phyloP scores from a whole-genome alignment of 2,888 invertebrate species.

The Ormyrus nitidulus region DNA sequence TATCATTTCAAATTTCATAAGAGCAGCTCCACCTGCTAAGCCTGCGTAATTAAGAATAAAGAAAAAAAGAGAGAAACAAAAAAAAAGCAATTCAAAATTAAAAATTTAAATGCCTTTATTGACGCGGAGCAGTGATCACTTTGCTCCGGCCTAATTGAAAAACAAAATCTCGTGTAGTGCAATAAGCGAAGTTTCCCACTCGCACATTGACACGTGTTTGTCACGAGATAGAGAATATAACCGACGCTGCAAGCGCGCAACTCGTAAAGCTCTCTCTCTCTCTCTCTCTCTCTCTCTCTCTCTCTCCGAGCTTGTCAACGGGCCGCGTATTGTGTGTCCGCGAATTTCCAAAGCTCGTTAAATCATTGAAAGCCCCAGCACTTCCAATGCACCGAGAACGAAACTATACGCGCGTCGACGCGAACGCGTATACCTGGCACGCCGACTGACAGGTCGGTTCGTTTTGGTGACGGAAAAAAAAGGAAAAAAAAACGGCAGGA shows the following conservation, averaged over 20 bases:
- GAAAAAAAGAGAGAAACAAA: no score
- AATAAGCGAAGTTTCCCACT: conserved; percentile 18
- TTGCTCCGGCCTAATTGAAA: conserved; percentile 12
- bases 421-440: neutral
- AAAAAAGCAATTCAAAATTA: no score
- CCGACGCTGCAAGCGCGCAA: neutral
- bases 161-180: conserved; percentile 12
- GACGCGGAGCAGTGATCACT: no score
- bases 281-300: neutral
- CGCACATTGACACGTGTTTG: neutral
- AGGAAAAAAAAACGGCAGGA: neutral
- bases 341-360: conserved; percentile 49
- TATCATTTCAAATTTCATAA: no score
- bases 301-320: conserved; percentile 23
- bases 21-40: no score
- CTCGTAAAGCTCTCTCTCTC: conserved; percentile 27
- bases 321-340: neutral
- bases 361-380: conserved; percentile 44
- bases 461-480: neutral
- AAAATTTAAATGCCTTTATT: no score
- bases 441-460: neutral
- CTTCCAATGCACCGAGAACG: neutral
- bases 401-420: neutral
- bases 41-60: no score
- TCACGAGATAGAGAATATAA: neutral